Percentiles rank a stretch among this genome's conserved stretches.
These are phyloP conservation scores for Telmatochromis sp. DNA, from an alignment of 2,113 vertebrate species.

Conservation along the genomic window DNA sequence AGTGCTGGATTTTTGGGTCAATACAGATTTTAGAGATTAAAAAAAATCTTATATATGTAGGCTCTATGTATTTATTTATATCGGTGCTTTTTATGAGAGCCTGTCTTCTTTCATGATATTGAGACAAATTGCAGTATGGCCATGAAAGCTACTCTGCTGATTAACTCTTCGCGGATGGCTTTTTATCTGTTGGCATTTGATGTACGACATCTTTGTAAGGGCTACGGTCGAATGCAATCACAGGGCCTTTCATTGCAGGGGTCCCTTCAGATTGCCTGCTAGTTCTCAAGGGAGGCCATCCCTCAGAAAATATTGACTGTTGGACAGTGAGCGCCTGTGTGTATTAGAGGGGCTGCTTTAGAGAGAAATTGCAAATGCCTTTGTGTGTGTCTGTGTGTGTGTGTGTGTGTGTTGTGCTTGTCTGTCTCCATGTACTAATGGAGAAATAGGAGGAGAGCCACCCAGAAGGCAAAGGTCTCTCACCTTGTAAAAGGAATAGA, in stretches of 20 bases:
- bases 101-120: conserved; percentile 63
- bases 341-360: conserved; percentile 20
- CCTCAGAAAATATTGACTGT: conserved; percentile 74
- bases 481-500: conserved; percentile 35
- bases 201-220: conserved; percentile 73
- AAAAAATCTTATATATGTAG: not conserved
- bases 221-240: conserved; percentile 73
- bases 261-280: conserved; percentile 64
- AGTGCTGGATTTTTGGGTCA: not conserved
- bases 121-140: conserved; percentile 66
- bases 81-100: conserved; percentile 44
- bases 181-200: conserved; percentile 77
- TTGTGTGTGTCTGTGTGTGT: not conserved
- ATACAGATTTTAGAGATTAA: not conserved
- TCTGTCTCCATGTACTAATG: conserved; percentile 33
- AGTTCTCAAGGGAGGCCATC: conserved; percentile 62
- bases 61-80: conserved; percentile 34
- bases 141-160: conserved; percentile 73
- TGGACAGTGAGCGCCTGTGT: conserved; percentile 54
- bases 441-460: conserved; percentile 40
- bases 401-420: conserved; percentile 1
- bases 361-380: conserved; percentile 24
- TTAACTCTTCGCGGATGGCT: conserved; percentile 68
- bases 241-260: conserved; percentile 65
- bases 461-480: conserved; percentile 51